Evolutionary conservation across 2,888 invertebrate genomes (phyloP).

Genomic region (Hirtodrosophila duncani): DNA sequence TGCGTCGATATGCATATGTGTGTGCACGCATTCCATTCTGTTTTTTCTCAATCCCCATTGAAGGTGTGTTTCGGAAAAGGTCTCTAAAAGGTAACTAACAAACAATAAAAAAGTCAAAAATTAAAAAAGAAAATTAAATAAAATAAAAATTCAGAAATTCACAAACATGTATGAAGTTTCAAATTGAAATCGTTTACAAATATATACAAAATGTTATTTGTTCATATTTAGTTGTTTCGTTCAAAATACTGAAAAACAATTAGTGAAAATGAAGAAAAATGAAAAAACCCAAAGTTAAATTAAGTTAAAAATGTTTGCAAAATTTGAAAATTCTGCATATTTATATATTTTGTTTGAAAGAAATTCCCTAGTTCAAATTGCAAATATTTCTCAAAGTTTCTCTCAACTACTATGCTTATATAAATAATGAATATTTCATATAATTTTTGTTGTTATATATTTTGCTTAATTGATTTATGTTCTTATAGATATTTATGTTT

Average conservation of each 20-base stretch:
- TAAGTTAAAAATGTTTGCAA: constrained; percentile 41
- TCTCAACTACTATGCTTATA: constrained; percentile 56
- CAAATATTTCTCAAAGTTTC: constrained; percentile 65
- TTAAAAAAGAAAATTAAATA: constrained; percentile 52
- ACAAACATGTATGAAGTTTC: constrained; percentile 74
- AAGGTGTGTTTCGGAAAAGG: constrained; percentile 97
- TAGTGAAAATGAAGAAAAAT: constrained; percentile 41
- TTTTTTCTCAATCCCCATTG: constrained; percentile 80
- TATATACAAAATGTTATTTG: constrained; percentile 61
- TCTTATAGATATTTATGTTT: constrained; percentile 19
- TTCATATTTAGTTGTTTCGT: constrained; percentile 73
- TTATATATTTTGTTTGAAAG: constrained; percentile 65
- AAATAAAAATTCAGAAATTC: constrained; percentile 79
- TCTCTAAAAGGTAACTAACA: constrained; percentile 94
- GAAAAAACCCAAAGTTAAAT: constrained; percentile 37
- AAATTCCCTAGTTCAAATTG: constrained; percentile 60
- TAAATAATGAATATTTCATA: constrained; percentile 40
- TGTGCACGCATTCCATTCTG: constrained; percentile 81
- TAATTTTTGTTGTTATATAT: constrained; percentile 38
- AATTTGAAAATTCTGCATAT: constrained; percentile 71
- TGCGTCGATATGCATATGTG: constrained; percentile 79
- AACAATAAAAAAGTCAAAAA: constrained; percentile 58
- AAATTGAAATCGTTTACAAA: constrained; percentile 68
- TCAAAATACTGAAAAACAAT: constrained; percentile 33
- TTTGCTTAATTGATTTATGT: constrained; percentile 24